Conservation (phyloP, 1,140 invertebrate genomes). For the Calliphora vicina region DNA sequence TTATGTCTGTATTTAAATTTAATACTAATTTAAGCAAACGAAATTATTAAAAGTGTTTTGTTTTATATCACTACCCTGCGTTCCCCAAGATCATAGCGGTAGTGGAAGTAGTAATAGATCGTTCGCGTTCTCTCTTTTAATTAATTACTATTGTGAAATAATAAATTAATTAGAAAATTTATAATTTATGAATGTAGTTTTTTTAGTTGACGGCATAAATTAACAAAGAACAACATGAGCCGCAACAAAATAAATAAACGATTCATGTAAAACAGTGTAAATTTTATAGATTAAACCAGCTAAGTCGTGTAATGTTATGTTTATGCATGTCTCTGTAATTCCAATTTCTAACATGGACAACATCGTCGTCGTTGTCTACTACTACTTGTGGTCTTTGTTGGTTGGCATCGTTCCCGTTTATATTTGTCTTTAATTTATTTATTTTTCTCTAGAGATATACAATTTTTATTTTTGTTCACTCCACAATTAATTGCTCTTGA, state of each 20-base stretch:
- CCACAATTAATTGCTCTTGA: conserved; percentile 27
- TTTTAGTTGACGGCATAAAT: conserved; percentile 2
- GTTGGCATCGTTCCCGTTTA: neutral
- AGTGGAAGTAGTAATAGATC: too few species aligned
- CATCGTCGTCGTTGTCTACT: too few species aligned
- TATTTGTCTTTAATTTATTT: neutral
- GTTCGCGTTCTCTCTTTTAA: neutral
- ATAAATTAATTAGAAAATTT: conserved; percentile 15
- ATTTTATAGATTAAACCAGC: too few species aligned
- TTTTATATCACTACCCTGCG: too few species aligned
- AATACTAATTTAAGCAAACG: too few species aligned
- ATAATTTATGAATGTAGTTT: neutral
- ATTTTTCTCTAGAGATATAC: neutral
- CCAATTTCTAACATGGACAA: neutral
- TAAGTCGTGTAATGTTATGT: neutral
- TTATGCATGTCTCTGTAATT: neutral
- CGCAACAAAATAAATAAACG: too few species aligned
- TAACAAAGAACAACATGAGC: neutral
- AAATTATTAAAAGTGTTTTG: too few species aligned
- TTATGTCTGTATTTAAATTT: too few species aligned
- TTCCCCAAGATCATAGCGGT: too few species aligned
- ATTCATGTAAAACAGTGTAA: too few species aligned
- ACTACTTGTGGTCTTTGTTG: neutral
- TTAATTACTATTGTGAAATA: conserved; percentile 14
- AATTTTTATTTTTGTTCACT: neutral